A percentile compares a stretch with the other conserved stretches of the same genome.
Evolutionary conservation across 1,140 invertebrate genomes (phyloP).

Genomic region (Sycophaga agraensis): DNA sequence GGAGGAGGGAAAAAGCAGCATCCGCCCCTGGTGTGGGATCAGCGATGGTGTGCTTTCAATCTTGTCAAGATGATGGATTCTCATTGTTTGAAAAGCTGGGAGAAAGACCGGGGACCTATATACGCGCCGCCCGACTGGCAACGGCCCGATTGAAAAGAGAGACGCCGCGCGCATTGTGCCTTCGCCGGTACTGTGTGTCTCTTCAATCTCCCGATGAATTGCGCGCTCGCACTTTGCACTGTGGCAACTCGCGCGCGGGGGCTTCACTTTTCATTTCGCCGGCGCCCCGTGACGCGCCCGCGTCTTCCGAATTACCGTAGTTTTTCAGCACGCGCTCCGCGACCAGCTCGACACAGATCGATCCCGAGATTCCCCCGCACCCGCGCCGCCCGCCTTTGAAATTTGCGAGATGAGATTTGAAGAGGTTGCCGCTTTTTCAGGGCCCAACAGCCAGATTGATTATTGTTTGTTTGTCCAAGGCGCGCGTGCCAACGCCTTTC

Average conservation of each 20-base stretch:
- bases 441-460: no score
- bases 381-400: neutral
- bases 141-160: neutral
- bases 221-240: neutral
- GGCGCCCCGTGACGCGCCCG: neutral
- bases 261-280: conserved; percentile 26
- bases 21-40: neutral
- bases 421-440: no score
- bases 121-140: neutral
- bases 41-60: conserved; percentile 23
- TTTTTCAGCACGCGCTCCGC: neutral
- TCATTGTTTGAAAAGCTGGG: conserved; percentile 43
- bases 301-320: neutral
- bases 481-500: no score
- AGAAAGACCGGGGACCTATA: conserved; percentile 2
- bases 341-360: no score
- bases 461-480: no score
- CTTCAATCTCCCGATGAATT: conserved; percentile 24
- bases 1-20: neutral
- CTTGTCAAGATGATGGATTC: conserved; percentile 27
- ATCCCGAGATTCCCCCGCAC: neutral
- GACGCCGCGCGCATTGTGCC: neutral
- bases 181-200: neutral
- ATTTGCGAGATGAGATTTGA: neutral
- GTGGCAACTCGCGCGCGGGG: neutral